A percentile compares a stretch with the other conserved stretches of the same genome.
These are phyloP conservation scores for Neosalanx taihuensis DNA, from an alignment of 2,797 vertebrate species.

Conservation along the genomic window DNA sequence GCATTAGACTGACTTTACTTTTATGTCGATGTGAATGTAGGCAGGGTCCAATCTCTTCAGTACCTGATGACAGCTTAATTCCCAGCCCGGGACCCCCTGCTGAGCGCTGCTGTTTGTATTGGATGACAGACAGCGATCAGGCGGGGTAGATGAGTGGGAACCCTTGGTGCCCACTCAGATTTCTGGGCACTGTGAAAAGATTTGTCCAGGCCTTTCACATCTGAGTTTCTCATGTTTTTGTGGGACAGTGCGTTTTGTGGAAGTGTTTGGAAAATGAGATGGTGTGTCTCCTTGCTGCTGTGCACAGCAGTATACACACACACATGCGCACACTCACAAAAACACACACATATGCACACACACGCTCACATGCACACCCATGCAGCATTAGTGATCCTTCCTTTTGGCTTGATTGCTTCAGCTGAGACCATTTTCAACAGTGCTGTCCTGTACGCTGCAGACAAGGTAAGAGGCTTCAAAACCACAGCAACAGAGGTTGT, in stretches of 20 bases:
- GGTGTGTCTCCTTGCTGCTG: conserved; percentile 59
- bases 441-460: conserved; percentile 74
- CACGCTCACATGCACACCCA: conserved; percentile 28
- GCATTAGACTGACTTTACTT: conserved; percentile 66
- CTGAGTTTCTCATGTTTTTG: conserved; percentile 85
- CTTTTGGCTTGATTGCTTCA: conserved; percentile 72
- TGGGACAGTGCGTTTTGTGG: conserved; percentile 67
- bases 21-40: conserved; percentile 65
- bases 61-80: conserved; percentile 88
- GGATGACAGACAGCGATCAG: conserved; percentile 85
- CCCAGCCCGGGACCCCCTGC: conserved; percentile 65
- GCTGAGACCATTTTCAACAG: conserved; percentile 76
- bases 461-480: conserved; percentile 73
- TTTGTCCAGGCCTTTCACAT: conserved; percentile 84
- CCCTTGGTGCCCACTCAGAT: conserved; percentile 79
- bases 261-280: conserved; percentile 79
- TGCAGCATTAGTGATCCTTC: conserved; percentile 62
- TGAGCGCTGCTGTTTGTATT: conserved; percentile 75
- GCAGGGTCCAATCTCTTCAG: conserved; percentile 60
- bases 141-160: conserved; percentile 80
- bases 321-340: not conserved
- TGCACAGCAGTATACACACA: conserved; percentile 34
- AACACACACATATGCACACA: conserved; percentile 15
- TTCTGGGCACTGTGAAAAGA: conserved; percentile 86
- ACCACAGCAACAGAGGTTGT: conserved; percentile 45